Evolutionary conservation across 2,888 invertebrate genomes (phyloP).

Genomic region (Amiota communis): DNA sequence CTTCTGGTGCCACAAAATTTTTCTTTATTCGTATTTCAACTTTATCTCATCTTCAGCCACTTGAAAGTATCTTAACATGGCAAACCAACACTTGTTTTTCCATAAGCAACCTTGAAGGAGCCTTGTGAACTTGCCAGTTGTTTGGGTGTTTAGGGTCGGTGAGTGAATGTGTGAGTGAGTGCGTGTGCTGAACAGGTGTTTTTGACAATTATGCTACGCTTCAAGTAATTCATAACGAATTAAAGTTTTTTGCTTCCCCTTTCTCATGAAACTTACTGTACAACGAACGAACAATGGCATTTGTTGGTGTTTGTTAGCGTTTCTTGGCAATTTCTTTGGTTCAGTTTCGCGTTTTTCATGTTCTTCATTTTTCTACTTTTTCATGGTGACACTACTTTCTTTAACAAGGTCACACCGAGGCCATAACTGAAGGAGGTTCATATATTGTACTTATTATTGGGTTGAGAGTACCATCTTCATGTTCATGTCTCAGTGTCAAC

Average conservation of each 20-base stretch:
- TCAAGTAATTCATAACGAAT: slow-evolving; percentile 29
- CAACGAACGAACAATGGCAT: too few species aligned
- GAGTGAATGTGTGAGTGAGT: background rate
- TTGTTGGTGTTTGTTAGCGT: background rate
- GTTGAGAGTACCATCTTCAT: too few species aligned
- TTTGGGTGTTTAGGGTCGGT: background rate
- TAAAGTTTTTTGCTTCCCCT: slow-evolving; percentile 1
- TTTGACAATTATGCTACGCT: slow-evolving; percentile 28
- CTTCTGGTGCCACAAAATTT: background rate
- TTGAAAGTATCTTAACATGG: background rate
- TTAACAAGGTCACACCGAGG: background rate
- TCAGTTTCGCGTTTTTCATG: slow-evolving; percentile 4
- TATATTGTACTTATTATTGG: too few species aligned
- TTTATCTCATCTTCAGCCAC: background rate
- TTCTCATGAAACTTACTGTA: too few species aligned
- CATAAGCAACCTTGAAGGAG: background rate
- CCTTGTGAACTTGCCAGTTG: background rate
- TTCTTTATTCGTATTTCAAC: background rate
- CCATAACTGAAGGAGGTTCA: too few species aligned
- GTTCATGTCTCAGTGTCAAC: too few species aligned
- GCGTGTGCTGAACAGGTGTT: slow-evolving; percentile 31
- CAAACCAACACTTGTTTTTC: background rate
- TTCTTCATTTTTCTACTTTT: background rate
- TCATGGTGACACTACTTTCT: background rate
- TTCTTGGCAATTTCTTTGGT: slow-evolving; percentile 7